phyloP scores from a whole-genome alignment of 2,888 invertebrate genomes.

The Pelosia muscerda region DNA sequence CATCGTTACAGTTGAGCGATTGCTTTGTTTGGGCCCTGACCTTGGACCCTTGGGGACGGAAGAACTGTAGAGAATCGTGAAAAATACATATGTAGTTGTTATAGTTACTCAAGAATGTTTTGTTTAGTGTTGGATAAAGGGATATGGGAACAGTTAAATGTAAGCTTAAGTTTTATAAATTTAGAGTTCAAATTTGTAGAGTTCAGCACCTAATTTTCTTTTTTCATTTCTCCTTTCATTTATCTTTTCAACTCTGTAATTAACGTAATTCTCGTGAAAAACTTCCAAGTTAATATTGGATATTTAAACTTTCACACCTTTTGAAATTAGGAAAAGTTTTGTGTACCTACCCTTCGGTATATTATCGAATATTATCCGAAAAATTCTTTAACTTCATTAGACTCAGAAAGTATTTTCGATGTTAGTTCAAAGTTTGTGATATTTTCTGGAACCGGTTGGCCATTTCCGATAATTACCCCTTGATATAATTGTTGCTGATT shows the following conservation, averaged over 20 bases:
- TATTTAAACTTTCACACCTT: background rate
- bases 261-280: background rate
- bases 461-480: background rate
- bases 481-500: background rate
- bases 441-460: background rate
- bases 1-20: conserved; percentile 35
- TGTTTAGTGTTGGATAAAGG: background rate
- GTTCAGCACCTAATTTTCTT: background rate
- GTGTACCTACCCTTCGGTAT: background rate
- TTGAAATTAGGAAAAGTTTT: background rate
- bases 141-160: background rate
- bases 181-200: background rate
- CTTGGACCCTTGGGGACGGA: conserved; percentile 26
- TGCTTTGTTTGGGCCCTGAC: conserved; percentile 39
- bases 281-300: background rate
- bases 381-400: background rate
- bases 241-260: background rate
- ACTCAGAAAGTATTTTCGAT: background rate
- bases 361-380: background rate
- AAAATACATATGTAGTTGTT: conserved; percentile 17
- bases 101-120: background rate
- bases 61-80: conserved; percentile 24
- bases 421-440: conserved; percentile 1
- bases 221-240: background rate
- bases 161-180: background rate